Base-by-base conservation (phyloP, 2,797 vertebrate species). In the Eospalax fontanierii region DNA sequence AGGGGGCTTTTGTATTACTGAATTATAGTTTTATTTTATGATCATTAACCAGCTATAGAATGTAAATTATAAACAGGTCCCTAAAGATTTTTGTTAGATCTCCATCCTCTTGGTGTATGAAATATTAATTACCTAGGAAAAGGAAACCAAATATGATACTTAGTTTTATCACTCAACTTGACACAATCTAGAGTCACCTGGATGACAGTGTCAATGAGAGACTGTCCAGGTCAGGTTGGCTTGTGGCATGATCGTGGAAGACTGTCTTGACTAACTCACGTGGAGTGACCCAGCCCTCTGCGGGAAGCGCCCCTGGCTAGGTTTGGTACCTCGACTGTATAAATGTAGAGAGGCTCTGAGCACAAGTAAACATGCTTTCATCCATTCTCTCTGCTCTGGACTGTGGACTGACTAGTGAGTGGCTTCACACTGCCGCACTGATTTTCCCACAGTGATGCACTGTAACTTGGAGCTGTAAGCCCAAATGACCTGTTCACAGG, bases 121-220 rank as follows among this genome's bases (percentile, higher is more conserved):
- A 73, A 57, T 7, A 80, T 12, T 33, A 54, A 79, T 76, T 63
- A 6, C 65, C 19, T 95, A 43, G 35, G 66, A 97, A 95, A 63
- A 9, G 14, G 82, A 93, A 80, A 87, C 84, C n/a, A 1, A 4
- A 33, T 28, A 14, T 70, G 46, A 24, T 14, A 18, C 33, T 66
- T 83, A 22, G 28, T 33, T 50, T 84, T 50, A 35, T 35, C 70
- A 35, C 9, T n/a, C 82, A 54, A 21, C 4, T 70, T 70, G 46
- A 28, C 33, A 54, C 33, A 70, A 54, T 85, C 70, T 28, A 54
- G 22, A 84, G 18, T 83, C 6, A 46, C 18, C 28, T 33, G 43
- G 81, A 54, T 15, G 33, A 54, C 46, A 85, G 65, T n/a, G n/a
- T n/a, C n/a, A n/a, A n/a, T n/a, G n/a, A n/a, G n/a, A n/a, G n/a